phyloP scores from a whole-genome alignment of 1,140 invertebrate species.

The Homalodisca vitripennis region DNA sequence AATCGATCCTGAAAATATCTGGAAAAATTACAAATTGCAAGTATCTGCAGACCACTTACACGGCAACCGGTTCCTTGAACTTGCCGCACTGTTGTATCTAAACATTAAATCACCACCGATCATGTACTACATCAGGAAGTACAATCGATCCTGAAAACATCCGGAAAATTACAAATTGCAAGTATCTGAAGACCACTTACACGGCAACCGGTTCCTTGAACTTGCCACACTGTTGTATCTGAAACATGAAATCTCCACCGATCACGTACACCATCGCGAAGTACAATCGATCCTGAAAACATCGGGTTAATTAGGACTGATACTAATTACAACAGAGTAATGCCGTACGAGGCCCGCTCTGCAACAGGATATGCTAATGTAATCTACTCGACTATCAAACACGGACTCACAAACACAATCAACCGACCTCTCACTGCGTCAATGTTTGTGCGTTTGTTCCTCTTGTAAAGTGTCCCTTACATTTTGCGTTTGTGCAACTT shows the following conservation, averaged over 20 bases:
- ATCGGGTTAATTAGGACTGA: too few species aligned
- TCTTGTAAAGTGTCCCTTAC: neutral
- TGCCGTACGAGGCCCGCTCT: too few species aligned
- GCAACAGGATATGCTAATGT: too few species aligned
- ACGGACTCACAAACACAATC: too few species aligned
- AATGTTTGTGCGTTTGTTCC: neutral
- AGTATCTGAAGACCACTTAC: conserved; percentile 61
- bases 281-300: conserved; percentile 92
- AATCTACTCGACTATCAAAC: too few species aligned
- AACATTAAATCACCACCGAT: conserved; percentile 99
- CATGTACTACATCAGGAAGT: conserved; percentile 99
- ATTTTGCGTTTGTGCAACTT: neutral
- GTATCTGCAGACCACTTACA: conserved; percentile 66
- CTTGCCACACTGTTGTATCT: conserved; percentile 99
- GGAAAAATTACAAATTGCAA: neutral
- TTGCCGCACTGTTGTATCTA: conserved; percentile 99
- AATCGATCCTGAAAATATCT: conserved; percentile 84
- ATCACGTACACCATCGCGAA: conserved; percentile 99
- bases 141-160: conserved; percentile 93
- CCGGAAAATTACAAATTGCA: neutral
- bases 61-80: conserved; percentile 99
- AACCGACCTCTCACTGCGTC: neutral
- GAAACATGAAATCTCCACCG: conserved; percentile 98
- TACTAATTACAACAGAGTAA: too few species aligned
- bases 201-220: conserved; percentile 99